Conservation (phyloP, 2,888 invertebrate genomes). For the Caenorhabditis sp. region DNA sequence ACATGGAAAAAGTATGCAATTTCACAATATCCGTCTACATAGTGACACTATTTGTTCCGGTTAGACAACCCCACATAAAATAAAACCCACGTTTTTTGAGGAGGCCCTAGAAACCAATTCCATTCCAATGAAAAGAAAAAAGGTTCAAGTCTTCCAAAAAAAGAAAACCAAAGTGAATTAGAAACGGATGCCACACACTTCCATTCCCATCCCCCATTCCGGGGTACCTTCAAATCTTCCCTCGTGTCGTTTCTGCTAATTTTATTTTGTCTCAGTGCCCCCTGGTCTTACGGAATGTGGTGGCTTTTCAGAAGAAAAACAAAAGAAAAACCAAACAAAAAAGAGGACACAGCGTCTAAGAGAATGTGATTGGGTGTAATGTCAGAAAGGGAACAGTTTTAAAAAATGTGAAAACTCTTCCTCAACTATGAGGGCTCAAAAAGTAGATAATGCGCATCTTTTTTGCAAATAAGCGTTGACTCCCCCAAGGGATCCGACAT, state of each 20-base stretch:
- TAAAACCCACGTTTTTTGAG: background rate
- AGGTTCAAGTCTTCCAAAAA: constrained; percentile 12
- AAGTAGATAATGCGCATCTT: constrained; percentile 67
- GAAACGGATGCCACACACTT: constrained; percentile 44
- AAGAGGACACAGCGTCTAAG: constrained; percentile 9
- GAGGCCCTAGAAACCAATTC: background rate
- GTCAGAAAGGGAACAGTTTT: constrained; percentile 27
- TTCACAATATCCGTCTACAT: constrained; percentile 15
- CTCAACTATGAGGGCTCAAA: constrained; percentile 43
- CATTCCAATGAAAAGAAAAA: background rate
- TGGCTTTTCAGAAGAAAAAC: constrained; percentile 34
- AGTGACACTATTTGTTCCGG: constrained; percentile 35
- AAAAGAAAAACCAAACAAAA: constrained; percentile 19
- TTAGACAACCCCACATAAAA: background rate
- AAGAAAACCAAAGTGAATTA: constrained; percentile 26
- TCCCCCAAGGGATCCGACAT: constrained; percentile 59
- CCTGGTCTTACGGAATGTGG: constrained; percentile 19
- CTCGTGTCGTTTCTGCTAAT: constrained; percentile 16
- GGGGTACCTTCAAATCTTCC: constrained; percentile 22
- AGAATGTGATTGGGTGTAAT: constrained; percentile 53
- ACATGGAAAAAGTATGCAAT: background rate
- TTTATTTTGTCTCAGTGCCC: constrained; percentile 25
- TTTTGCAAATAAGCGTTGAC: constrained; percentile 63
- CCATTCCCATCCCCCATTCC: constrained; percentile 16
- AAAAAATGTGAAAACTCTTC: constrained; percentile 11